Base-by-base conservation (phyloP, 1,140 invertebrate genomes). In the Acromyrmex charruanus region DNA sequence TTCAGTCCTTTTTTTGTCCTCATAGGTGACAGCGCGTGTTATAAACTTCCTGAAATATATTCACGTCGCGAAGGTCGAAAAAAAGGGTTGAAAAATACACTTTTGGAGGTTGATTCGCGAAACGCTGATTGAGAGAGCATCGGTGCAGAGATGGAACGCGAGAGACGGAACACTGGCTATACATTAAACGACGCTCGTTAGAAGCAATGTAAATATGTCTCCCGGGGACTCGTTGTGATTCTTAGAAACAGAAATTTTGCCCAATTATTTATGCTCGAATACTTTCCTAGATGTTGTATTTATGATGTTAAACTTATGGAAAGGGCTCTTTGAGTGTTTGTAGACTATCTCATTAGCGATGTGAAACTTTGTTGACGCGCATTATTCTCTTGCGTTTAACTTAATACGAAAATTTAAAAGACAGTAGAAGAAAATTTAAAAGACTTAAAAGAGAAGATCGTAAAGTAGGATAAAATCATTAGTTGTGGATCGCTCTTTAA, bases 191-290 rank as follows among this genome's bases (percentile, higher is more conserved):
- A 44, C 51, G 21, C 35, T 81, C 51, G 35, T 81, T 71, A 81
- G 31, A 16, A 71, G 18, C 51, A 58, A 31, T 58, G 79, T 25
- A 81, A 72, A 81, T 49, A 81, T 10, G 21, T 59, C 79, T 58
- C 68, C 35, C 31, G 66, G 7, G 35, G 12, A 72, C 25, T 72
- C 35, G 79, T 81, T 59, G 35, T 25, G 16, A 71, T 81, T 81
- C 79, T 81, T 81, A 4, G 51, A 4, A 58, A 71, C 65, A 81
- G 21, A 44, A 58, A 72, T 81, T 81, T 72, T 16, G 21, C 25
- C 9, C n/a, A 51, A 81, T 81, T 81, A 81, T 72, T 81, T 72
- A 39, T 53, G 51, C 66, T n/a, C 31, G n/a, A 55, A 49, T n/a
- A 44, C 65, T 53, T 55, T 49, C 12, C 21, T 10, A 44, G 16